phyloP scores from a whole-genome alignment of 2,888 invertebrate species.

The Cetonia aurata region DNA sequence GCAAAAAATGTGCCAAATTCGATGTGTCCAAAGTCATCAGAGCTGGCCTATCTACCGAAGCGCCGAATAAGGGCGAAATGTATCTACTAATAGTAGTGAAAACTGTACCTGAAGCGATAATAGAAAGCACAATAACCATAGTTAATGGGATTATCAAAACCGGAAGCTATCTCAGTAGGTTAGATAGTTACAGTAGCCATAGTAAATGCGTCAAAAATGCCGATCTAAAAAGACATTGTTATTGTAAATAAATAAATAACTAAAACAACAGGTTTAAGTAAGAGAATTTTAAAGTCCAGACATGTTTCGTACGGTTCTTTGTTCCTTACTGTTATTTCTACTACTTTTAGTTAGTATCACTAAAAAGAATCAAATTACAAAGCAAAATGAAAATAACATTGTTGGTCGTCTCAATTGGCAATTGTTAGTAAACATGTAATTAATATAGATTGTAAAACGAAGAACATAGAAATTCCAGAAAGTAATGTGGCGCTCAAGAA shows the following conservation, averaged over 20 bases:
- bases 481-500: no score
- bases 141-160: constrained; percentile 62
- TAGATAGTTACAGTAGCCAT: constrained; percentile 69
- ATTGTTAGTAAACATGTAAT: no score
- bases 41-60: constrained; percentile 54
- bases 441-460: no score
- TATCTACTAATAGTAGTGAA: constrained; percentile 77
- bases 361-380: no score
- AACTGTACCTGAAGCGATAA: constrained; percentile 75
- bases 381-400: no score
- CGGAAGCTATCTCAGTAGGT: constrained; percentile 73
- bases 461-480: no score
- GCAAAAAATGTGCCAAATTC: constrained; percentile 59
- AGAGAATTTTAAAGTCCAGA: not conserved
- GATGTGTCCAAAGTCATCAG: constrained; percentile 56
- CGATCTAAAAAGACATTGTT: constrained; percentile 72
- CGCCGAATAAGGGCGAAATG: constrained; percentile 56
- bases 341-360: no score
- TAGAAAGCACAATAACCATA: constrained; percentile 77
- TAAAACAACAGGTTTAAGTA: not conserved
- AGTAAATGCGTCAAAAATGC: constrained; percentile 69
- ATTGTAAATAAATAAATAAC: constrained; percentile 60
- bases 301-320: no score
- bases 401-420: no score
- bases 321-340: no score